phyloP scores from a whole-genome alignment of 2,113 vertebrate genomes.

The Lanius ludovicianus region DNA sequence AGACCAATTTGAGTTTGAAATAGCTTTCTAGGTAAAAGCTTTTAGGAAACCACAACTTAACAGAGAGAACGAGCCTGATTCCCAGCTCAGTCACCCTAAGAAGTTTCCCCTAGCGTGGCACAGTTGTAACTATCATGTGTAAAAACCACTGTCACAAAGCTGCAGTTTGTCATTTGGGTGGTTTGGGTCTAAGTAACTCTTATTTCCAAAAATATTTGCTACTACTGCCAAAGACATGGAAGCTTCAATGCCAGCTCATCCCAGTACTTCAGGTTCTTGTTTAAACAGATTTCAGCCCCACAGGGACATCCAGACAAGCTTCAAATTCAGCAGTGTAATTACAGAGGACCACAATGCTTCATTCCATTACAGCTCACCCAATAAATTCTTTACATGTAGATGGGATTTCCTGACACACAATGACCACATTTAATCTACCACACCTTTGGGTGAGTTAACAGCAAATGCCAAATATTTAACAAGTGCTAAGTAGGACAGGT shows the following conservation, averaged over 20 bases:
- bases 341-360: background rate
- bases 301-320: background rate
- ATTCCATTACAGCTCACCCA: background rate
- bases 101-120: background rate
- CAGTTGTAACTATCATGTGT: background rate
- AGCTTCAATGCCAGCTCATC: fast-evolving
- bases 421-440: background rate
- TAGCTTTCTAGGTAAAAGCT: background rate
- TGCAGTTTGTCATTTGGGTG: background rate
- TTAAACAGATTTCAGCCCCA: background rate
- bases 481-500: background rate
- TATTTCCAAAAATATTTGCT: background rate
- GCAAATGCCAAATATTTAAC: background rate
- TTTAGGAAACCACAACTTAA: background rate
- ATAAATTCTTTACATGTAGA: background rate
- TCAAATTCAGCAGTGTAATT: background rate
- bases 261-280: background rate
- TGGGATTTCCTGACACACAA: background rate
- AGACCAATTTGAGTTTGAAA: background rate
- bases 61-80: background rate
- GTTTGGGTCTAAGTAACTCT: background rate
- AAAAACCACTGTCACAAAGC: background rate
- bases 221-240: background rate
- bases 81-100: background rate
- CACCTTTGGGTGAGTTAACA: background rate